Evolutionary conservation across 2,113 vertebrate species (phyloP), one percentile per base, ranked within the genome.

Genomic region (Nothobranchius furzeri): DNA sequence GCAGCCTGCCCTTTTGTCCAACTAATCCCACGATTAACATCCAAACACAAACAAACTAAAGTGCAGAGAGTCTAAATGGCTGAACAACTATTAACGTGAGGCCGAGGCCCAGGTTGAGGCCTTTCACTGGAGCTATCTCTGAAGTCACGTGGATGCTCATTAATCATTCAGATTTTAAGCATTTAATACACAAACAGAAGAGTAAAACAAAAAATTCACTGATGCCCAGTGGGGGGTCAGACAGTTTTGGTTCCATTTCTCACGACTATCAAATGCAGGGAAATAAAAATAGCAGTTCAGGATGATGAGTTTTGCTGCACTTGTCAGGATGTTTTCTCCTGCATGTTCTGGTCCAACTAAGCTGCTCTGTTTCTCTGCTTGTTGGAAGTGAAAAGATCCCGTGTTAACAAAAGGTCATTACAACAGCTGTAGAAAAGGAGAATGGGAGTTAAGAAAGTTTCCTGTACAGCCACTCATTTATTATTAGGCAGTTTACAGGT

Each of bases 401-500:
- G 1, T 40, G 37, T 85, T 84, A 58, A 69, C 59, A 82, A 75
- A 70, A 62, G 70, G 59, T 48, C 61, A 80, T 85, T 79, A 74
- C 64, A 75, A 69, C 68, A 75, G 71, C 68, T 72, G 76, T 60
- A 63, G 69, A 76, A 72, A 58, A 75, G 70, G 80, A 74, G 71
- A 68, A 59, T 10, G 9, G 30, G 25, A 75, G 78, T 73, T 83
- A 87, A 81, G 84, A n/a, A n/a, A n/a, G 72, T 87, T 84, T 54
- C 67, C 10, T 49, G 68, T 66, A 78, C 68, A 77, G 75, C 74
- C 53, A 60, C 64, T 85, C 61, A 74, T 64, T 84, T 75, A 67
- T 78, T 79, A 88, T 84, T 70, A 77, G 69, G 70, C 75, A 62
- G 71, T 68, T 82, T 75, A 68, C 72, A 81, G 81, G 85, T 86